phyloP scores from a whole-genome alignment of 2,113 vertebrate species.

The Nyctereutes procyonoides region DNA sequence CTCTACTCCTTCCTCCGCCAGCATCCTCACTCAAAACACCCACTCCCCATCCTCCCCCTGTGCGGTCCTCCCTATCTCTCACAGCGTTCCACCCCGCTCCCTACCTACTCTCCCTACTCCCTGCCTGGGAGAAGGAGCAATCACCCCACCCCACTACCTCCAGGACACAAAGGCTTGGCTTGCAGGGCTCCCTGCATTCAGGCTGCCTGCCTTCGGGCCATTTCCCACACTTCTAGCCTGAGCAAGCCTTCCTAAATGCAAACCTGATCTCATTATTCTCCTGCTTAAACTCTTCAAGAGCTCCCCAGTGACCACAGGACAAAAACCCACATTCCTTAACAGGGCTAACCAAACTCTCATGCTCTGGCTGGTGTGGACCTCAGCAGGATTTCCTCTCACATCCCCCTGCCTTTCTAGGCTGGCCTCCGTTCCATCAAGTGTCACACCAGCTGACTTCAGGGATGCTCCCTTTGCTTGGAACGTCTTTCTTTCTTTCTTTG shows the following conservation, averaged over 20 bases:
- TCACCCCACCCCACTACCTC: background rate
- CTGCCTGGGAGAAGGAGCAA: background rate
- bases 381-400: background rate
- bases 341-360: accelerated
- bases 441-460: background rate
- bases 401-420: background rate
- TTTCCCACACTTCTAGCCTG: background rate
- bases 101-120: too few species aligned
- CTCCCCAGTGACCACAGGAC: background rate
- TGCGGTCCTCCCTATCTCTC: accelerated
- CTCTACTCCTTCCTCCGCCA: background rate
- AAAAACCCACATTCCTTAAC: background rate
- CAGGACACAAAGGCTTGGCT: accelerated
- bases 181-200: background rate
- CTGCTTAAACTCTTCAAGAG: background rate
- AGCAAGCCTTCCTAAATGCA: background rate
- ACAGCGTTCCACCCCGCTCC: background rate
- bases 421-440: background rate
- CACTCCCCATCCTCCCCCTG: background rate
- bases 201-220: background rate
- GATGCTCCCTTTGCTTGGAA: background rate
- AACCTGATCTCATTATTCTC: background rate
- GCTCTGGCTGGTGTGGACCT: background rate
- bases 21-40: background rate
- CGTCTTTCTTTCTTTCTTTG: background rate